Base-by-base conservation (phyloP, 2,113 vertebrate species). In the Eleginops maclovinus region DNA sequence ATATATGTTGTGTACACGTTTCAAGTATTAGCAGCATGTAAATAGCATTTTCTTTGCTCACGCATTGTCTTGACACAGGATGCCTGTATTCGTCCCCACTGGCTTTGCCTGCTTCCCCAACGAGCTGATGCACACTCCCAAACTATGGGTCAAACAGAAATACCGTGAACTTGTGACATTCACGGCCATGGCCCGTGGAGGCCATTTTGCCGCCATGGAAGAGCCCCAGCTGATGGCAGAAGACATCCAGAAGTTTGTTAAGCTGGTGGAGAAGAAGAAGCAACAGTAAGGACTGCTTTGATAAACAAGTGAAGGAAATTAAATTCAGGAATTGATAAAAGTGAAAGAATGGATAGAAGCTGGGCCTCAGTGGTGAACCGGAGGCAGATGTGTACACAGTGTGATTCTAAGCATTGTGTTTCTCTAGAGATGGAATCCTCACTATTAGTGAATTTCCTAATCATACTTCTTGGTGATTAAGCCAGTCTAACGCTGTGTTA, bases 131-230 rank as follows among this genome's bases (percentile, higher is more conserved):
- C 94, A 97, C 36, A 59, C 58, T 0, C 96, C 97, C 1, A 85
- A 26, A 24, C 51, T 83, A 14, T 97, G 96, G 96, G 91, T 91
- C 67, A 87, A 91, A 69, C 72, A 92, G n/a, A 87, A 92, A 53
- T 96, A 91, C 88, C 89, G n/a, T 31, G 92, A 96, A 14, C 91
- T 97, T 0, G 1, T 93, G 43, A 88, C 65, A 56, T 96, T 87
- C 84, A 85, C 91, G 1, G 89, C 85, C 61, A 95, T 97, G 95
- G 87, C 92, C 4, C 85, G 69, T 0, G 96, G 96, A 0, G 96
- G 96, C 1, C 96, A 97, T 74, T 97, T 97, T 72, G 95, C 96
- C 16, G 96, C 96, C 65, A 96, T 97, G 92, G 95, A 97, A 69
- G 95, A 97, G 80, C 96, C 96, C 7, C 88, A 88, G 83, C 93